Evolutionary conservation across 2,113 vertebrate species (phyloP).

Genomic region (Megaceryle torquata): DNA sequence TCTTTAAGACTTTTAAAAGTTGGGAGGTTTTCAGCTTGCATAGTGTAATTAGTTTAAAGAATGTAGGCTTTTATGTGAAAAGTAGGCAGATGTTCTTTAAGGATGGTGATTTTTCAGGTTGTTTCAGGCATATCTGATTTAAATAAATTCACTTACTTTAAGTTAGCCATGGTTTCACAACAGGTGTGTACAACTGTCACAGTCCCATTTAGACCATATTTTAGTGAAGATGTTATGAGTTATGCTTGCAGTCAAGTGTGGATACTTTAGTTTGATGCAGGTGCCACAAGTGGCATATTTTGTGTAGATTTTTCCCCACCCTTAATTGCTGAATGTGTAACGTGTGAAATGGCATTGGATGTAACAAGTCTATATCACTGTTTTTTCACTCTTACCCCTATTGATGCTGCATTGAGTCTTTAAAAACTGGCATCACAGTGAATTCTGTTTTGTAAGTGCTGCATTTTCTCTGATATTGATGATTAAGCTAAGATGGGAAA

Average conservation of each 20-base stretch:
- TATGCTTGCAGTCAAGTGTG: fast-evolving
- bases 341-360: neutral
- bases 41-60: neutral
- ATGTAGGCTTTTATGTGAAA: neutral
- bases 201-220: fast-evolving
- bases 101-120: neutral
- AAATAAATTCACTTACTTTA: neutral
- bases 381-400: neutral
- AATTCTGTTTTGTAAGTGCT: neutral
- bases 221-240: neutral
- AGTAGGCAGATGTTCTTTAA: neutral
- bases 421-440: neutral
- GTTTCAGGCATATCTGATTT: neutral
- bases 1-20: neutral
- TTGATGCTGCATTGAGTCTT: neutral
- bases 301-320: neutral
- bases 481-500: neutral
- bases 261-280: neutral
- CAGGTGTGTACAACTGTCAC: neutral
- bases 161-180: neutral
- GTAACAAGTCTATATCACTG: neutral
- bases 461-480: neutral
- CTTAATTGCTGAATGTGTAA: neutral
- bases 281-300: neutral
- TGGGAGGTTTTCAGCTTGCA: fast-evolving